Conservation (phyloP, 1,140 invertebrate species). For the Diprion similis region DNA sequence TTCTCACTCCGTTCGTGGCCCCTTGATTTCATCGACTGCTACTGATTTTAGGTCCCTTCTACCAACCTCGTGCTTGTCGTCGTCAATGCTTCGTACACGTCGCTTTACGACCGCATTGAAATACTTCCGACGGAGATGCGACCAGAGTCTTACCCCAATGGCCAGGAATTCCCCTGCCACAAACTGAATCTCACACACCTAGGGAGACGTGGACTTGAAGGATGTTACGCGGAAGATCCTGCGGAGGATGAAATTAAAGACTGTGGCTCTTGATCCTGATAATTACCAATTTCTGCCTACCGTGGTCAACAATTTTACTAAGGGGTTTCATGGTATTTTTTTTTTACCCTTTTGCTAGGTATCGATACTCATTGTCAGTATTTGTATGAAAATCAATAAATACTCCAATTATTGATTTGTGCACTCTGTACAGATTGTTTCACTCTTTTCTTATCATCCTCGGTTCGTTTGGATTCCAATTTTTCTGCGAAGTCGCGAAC, state of each 20-base stretch:
- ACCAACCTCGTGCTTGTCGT: conserved; percentile 85
- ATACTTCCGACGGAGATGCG: conserved; percentile 45
- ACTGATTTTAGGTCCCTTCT: conserved; percentile 70
- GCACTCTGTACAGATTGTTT: no score
- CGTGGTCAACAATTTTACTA: conserved; percentile 32
- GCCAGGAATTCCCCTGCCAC: conserved; percentile 69
- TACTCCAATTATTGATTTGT: no score
- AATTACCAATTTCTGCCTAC: conserved; percentile 28
- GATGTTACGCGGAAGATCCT: conserved; percentile 78
- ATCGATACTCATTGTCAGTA: no score
- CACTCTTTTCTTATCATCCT: no score
- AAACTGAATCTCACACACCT: conserved; percentile 76
- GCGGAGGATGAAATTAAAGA: conserved; percentile 64
- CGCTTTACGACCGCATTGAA: conserved; percentile 50
- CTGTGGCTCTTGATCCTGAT: conserved; percentile 53
- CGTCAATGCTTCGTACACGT: conserved; percentile 63
- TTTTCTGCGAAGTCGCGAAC: no score
- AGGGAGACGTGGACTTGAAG: conserved; percentile 69
- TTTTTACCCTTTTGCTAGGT: conserved; percentile 19
- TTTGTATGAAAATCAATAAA: no score
- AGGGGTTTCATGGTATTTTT: conserved; percentile 23
- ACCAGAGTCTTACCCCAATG: conserved; percentile 55
- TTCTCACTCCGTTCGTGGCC: not conserved
- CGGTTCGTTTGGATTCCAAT: no score
- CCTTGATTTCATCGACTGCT: conserved; percentile 37